These are phyloP conservation scores for Tragelaphus imberbis DNA, from an alignment of 2,113 vertebrate species.

Conservation along the genomic window DNA sequence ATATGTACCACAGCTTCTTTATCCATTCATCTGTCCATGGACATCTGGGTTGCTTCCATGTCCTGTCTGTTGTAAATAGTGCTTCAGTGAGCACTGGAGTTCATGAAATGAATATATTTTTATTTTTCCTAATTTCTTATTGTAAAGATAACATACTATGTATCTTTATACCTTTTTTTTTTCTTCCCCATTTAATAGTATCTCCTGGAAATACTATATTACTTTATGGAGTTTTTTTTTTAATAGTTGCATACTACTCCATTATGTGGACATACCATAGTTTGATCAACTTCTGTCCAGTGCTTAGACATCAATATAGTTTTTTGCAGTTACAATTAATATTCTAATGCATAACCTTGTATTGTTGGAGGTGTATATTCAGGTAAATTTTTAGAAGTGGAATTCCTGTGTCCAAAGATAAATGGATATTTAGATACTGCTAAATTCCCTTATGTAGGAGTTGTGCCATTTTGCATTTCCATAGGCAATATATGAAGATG, in stretches of 20 bases:
- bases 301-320: background rate
- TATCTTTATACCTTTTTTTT: background rate
- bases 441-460: background rate
- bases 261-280: background rate
- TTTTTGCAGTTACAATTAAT: background rate
- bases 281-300: background rate
- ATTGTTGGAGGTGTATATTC: background rate
- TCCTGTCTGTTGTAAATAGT: background rate
- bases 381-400: background rate
- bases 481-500: background rate
- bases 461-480: background rate
- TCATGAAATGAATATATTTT: background rate
- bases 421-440: background rate
- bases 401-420: background rate
- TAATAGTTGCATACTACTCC: background rate
- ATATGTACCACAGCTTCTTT: background rate
- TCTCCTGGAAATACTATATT: background rate
- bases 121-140: background rate
- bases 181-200: background rate
- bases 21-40: background rate
- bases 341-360: background rate
- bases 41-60: background rate
- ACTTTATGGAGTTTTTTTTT: background rate
- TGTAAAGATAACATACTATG: background rate
- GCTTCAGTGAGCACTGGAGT: background rate